A percentile compares a stretch with the other conserved stretches of the same genome.
These are phyloP conservation scores for Hylia prasina DNA, from an alignment of 2,113 vertebrate species.

Conservation along the genomic window DNA sequence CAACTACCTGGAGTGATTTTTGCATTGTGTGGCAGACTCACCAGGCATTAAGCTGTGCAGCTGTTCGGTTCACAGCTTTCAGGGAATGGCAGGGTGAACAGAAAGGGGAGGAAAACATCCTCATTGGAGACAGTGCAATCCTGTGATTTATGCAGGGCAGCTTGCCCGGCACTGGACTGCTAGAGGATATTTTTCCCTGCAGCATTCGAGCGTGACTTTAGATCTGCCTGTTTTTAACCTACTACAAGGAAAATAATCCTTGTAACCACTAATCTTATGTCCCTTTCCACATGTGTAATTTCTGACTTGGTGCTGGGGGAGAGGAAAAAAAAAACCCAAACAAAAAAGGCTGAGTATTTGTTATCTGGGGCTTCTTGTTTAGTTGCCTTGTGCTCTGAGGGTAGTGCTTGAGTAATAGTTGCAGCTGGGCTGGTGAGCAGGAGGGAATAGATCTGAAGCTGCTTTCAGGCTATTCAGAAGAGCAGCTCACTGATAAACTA, in stretches of 20 bases:
- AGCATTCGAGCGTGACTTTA: neutral
- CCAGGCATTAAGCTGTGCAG: neutral
- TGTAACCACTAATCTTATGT: neutral
- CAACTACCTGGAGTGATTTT: neutral
- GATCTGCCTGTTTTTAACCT: neutral
- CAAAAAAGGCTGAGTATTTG: neutral
- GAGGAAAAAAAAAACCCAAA: accelerated
- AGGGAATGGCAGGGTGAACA: neutral
- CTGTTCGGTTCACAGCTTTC: neutral
- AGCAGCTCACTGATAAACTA: neutral
- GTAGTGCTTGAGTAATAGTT: neutral
- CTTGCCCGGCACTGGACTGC: neutral
- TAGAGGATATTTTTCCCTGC: neutral
- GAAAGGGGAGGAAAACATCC: neutral
- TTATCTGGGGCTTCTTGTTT: neutral
- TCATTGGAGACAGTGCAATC: neutral
- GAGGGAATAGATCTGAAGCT: neutral
- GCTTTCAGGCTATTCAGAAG: neutral
- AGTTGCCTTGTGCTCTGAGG: neutral
- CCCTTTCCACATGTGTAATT: neutral
- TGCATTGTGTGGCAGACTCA: neutral
- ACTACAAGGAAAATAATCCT: neutral
- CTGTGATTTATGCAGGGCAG: constrained; percentile 46
- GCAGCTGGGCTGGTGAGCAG: neutral
- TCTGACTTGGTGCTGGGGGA: neutral